Base-by-base conservation (phyloP, 2,888 invertebrate genomes). In the Sesamia inferens region DNA sequence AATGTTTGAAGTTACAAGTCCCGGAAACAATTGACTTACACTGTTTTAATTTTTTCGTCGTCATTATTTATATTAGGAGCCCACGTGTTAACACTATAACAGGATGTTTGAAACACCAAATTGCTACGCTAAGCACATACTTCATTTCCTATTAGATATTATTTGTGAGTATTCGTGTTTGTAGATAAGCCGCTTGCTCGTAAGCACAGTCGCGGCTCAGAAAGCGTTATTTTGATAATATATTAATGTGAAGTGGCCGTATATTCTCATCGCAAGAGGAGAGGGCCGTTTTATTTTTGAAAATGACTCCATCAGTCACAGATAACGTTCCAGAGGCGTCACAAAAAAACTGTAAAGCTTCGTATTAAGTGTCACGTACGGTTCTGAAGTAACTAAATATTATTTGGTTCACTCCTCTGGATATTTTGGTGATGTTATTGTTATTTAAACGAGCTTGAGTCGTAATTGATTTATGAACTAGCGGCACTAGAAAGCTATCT, bases 241-340 rank as follows among this genome's bases (percentile, higher is more conserved):
- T 94, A 94, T 94, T 94, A 93, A 91, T 92, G 91, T 92, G 90
- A 92, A 93, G 92, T 91, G 93, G 89, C 91, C 94, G 91, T 94
- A 93, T 88, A 91, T 95, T 93, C 92, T 91, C 92, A 90, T 89
- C 81, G 88, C 86, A 85, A 88, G 91, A 90, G 87, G 81, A 90
- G 90, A 92, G 93, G 90, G 92, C 91, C 89, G 93, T 91, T 95
- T 95, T 95, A 96, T 96, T 96, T 96, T 96, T 92, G 93, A 95
- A 93, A 94, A 95, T 95, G 93, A 92, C 94, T 92, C 93, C 94
- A 96, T 95, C 93, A 94, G 88, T 96, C 95, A 95, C 93, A 86
- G 94, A 93, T 95, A 95, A 95, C 92, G 94, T 89, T 88, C 89
- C 88, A 85, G 85, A 85, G 88, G 90, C 90, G 92, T 90, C 88